These are phyloP conservation scores for Lasioglossum leucozonium DNA, from an alignment of 2,888 invertebrate species.

Conservation along the genomic window DNA sequence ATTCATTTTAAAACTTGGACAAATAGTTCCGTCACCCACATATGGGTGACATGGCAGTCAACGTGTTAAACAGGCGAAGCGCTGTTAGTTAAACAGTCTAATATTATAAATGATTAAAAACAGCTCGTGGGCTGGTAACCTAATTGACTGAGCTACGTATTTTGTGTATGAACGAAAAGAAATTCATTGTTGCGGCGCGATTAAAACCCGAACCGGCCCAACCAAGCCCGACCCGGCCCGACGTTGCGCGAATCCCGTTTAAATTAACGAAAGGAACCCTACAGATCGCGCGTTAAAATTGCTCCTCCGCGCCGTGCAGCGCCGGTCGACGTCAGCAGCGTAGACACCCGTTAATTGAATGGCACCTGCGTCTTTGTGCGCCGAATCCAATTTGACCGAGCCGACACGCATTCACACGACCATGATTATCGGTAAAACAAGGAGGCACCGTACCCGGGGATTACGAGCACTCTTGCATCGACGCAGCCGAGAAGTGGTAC, in stretches of 20 bases:
- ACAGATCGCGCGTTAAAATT: slow-evolving; percentile 17
- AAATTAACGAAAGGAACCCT: slow-evolving; percentile 41
- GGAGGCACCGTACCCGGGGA: background rate
- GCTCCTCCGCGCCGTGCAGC: background rate
- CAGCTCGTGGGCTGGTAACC: too few relatives aligned
- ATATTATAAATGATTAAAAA: too few relatives aligned
- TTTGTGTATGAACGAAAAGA: too few relatives aligned
- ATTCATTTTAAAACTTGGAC: too few relatives aligned
- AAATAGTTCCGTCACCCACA: too few relatives aligned
- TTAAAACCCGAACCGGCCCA: too few relatives aligned
- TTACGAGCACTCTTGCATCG: slow-evolving; percentile 2
- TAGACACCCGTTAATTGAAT: slow-evolving; percentile 20
- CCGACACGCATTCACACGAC: background rate
- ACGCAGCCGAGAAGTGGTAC: background rate
- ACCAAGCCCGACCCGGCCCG: background rate
- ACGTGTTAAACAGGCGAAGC: too few relatives aligned
- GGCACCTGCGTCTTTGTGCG: background rate
- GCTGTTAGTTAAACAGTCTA: too few relatives aligned
- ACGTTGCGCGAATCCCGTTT: slow-evolving; percentile 6
- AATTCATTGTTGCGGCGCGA: too few relatives aligned
- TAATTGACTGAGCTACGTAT: too few relatives aligned
- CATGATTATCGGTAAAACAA: slow-evolving; percentile 22
- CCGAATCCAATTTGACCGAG: background rate
- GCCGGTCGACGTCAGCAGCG: slow-evolving; percentile 11
- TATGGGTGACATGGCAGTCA: too few relatives aligned